Evolutionary conservation across 1,140 invertebrate species (phyloP), one percentile per base, ranked within the genome.

Genomic region (Bicyclus anynana): DNA sequence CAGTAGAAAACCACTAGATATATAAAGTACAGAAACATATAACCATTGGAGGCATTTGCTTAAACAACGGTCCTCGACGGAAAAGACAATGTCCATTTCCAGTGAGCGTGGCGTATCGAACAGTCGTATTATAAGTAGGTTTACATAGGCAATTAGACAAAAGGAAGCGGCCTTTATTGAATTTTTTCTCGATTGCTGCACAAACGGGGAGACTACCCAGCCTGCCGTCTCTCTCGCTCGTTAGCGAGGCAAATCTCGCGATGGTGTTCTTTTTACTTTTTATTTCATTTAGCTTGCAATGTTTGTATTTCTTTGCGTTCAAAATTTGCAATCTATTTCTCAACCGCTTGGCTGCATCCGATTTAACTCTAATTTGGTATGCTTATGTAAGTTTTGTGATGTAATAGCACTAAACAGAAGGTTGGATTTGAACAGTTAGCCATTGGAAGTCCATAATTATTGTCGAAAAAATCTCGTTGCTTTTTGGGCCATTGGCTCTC

Each of bases 111-210:
- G 3, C 52, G 54, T 58, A 79, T 70, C 70, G 68, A 73, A 73
- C 72, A 66, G 64, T 69, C 69, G 64, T 67, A 58, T 64, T 74
- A 80, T 77, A 80, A 71, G 70, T 79, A 80, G 61, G 68, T 81
- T 74, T 80, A 80, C 77, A 77, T 79, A 81, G 77, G 76, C 80
- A 86, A 86, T 86, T 86, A 86, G 80, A 84, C 74, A 77, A 83
- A 83, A 82, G 78, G 78, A 84, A 82, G 77, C 75, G 72, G 73
- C 74, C 72, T 78, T 84, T 87, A 87, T 87, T 84, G 84, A 87
- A 87, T 87, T 87, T 83, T 83, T 84, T 83, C 80, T 79, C 75
- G 74, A 84, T 82, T 84, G 76, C 80, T 82, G 78, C 77, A 84
- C 83, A 83, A 83, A 77, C 67, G 83, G 81, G 77, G 79, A 84